Conservation (phyloP, 2,113 vertebrate genomes). For the Corythaixoides concolor region DNA sequence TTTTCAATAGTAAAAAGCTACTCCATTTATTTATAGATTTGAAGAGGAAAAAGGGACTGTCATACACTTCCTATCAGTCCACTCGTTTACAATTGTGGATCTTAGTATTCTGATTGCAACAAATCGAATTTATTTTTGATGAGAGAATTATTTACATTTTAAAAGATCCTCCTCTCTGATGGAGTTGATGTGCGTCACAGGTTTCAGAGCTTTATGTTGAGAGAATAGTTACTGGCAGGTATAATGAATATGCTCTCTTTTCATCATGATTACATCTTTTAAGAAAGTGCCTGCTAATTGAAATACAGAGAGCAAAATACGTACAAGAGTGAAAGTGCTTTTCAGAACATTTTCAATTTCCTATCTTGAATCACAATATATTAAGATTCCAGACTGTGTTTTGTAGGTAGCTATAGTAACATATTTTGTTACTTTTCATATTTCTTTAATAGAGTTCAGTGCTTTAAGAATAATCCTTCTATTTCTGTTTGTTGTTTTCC, state of each 20-base stretch:
- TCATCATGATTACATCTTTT: not conserved
- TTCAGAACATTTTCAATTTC: slow-evolving; percentile 41
- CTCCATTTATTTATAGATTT: not conserved
- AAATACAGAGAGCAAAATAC: not conserved
- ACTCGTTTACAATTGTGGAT: not conserved
- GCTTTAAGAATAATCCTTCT: not conserved
- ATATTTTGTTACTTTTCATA: not conserved
- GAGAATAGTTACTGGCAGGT: not conserved
- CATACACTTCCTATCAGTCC: not conserved
- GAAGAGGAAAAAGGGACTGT: not conserved
- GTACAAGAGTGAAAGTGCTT: not conserved
- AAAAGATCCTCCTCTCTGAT: not conserved
- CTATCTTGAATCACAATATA: not conserved
- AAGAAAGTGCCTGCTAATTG: slow-evolving; percentile 35
- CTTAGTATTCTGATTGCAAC: not conserved
- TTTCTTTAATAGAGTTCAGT: not conserved
- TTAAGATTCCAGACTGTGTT: not conserved
- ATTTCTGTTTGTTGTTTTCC: not conserved
- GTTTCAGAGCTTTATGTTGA: not conserved
- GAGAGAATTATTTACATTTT: not conserved
- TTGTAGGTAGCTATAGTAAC: slow-evolving; percentile 39
- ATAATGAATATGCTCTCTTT: not conserved
- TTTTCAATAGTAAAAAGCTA: not conserved
- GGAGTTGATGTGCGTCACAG: not conserved
- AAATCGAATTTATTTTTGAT: not conserved